Evolutionary conservation across 2,797 vertebrate species (phyloP), one percentile per base, ranked within the genome.

Genomic region (Danio albolineatus): DNA sequence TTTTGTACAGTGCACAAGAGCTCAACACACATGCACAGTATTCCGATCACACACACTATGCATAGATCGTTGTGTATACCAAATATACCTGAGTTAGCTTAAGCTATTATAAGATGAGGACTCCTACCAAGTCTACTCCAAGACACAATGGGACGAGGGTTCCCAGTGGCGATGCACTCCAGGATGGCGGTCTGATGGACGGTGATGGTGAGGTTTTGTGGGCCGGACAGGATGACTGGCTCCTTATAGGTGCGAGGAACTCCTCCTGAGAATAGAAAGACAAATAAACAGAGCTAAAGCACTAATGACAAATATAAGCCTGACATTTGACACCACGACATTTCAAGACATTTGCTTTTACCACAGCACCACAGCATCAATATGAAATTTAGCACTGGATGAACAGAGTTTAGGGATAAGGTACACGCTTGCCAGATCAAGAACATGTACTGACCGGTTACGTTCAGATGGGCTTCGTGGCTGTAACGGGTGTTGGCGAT

Each of bases 161-260:
- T 94, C 74, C 94, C 93, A 0, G 94, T 93, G 82, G 94, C 93
- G 0, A 93, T 94, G 73, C 93, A 93, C 59, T 95, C 94, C 79
- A 94, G 84, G 81, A 94, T 94, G 43, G 91, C 91, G 0, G 90
- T 95, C 88, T 94, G 91, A 79, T 95, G 93, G 5, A 94, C 88
- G 0, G 89, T 94, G 62, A 95, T 83, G 19, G 91, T 94, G 41
- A 94, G 90, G 61, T 95, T 95, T 86, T 95, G 95, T 0, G 95
- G 94, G 4, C 95, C 92, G 0, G 93, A 95, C 41, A 94, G 85
- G 83, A 95, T 95, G 73, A 93, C 84, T 0, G 94, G 95, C 76
- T 95, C 94, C 82, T 93, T 93, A 87, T 91, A 94, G 64, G 73
- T 91, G 76, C 82, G 86, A 0, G 89, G 76, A 41, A 84, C 85